These are phyloP conservation scores for Lithophane semibrunnea DNA, from an alignment of 2,888 invertebrate genomes.

Conservation along the genomic window DNA sequence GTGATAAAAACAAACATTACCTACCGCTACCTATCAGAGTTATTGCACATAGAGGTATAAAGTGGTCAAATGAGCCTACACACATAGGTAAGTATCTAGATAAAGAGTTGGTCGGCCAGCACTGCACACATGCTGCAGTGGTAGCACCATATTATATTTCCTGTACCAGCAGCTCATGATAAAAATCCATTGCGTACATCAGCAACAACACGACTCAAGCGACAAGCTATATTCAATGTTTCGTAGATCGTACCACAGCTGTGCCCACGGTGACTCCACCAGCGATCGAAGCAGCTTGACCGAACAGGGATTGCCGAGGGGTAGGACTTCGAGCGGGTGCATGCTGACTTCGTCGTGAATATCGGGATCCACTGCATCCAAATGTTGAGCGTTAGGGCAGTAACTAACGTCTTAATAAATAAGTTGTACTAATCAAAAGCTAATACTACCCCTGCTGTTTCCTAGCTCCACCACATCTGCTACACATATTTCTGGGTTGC, in stretches of 20 bases:
- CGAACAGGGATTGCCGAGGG: slow-evolving; percentile 95
- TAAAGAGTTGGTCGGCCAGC: not conserved
- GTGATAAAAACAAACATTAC: not conserved
- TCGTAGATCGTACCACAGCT: slow-evolving; percentile 92
- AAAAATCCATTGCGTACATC: slow-evolving; percentile 10
- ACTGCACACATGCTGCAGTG: slow-evolving; percentile 1
- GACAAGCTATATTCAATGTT: slow-evolving; percentile 25
- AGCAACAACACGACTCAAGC: slow-evolving; percentile 37
- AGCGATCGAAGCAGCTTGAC: slow-evolving; percentile 99
- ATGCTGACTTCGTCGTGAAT: slow-evolving; percentile 74
- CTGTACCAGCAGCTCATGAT: slow-evolving; percentile 1
- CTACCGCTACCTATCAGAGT: no score
- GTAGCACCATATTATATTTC: not conserved
- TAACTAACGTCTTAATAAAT: not conserved
- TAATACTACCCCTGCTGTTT: slow-evolving; percentile 41
- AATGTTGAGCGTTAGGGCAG: slow-evolving; percentile 37
- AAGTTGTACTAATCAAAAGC: not conserved
- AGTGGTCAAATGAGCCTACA: not conserved
- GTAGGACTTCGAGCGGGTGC: slow-evolving; percentile 79
- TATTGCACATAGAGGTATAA: not conserved
- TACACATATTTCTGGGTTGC: slow-evolving; percentile 43
- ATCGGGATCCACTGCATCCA: slow-evolving; percentile 70
- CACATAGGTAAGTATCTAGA: not conserved
- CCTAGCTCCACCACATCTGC: slow-evolving; percentile 38
- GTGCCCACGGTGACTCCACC: slow-evolving; percentile 99